phyloP scores from a whole-genome alignment of 2,888 invertebrate genomes.

The Aquatica leii region DNA sequence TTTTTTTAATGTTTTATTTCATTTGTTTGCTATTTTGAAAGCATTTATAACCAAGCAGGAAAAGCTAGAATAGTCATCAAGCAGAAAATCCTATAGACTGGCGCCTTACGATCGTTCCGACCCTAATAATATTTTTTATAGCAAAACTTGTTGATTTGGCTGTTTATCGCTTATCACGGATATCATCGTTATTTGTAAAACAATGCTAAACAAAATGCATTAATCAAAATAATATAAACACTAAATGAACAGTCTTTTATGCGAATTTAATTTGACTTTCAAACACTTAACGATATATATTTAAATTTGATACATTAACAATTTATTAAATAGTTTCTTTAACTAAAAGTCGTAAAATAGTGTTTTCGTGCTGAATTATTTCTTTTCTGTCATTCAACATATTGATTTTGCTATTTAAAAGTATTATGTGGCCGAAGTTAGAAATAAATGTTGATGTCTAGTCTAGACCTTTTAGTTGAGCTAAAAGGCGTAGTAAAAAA shows the following conservation, averaged over 20 bases:
- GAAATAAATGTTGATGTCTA: too few relatives aligned
- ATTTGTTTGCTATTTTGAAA: conserved; percentile 7
- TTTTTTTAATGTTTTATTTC: not conserved
- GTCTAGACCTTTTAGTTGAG: too few relatives aligned
- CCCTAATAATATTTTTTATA: conserved; percentile 22
- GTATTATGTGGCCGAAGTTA: too few relatives aligned
- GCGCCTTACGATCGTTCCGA: conserved; percentile 19
- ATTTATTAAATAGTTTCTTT: not conserved
- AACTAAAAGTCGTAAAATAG: not conserved
- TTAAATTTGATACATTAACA: conserved; percentile 1
- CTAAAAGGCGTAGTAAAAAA: too few relatives aligned
- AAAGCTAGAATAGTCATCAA: conserved; percentile 19
- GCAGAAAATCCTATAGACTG: conserved; percentile 19
- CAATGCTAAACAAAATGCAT: conserved; percentile 10
- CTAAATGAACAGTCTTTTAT: not conserved
- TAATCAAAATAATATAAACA: conserved; percentile 10
- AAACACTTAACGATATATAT: not conserved
- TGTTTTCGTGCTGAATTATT: too few relatives aligned
- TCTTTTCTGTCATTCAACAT: too few relatives aligned
- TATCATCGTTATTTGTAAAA: conserved; percentile 17
- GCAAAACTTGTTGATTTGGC: conserved; percentile 20
- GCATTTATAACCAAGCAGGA: conserved; percentile 2
- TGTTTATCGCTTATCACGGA: conserved; percentile 16
- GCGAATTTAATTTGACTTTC: conserved; percentile 4
- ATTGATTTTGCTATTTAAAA: too few relatives aligned